Conservation (phyloP, 2,797 vertebrate genomes). For the Epinephelus coioides region DNA sequence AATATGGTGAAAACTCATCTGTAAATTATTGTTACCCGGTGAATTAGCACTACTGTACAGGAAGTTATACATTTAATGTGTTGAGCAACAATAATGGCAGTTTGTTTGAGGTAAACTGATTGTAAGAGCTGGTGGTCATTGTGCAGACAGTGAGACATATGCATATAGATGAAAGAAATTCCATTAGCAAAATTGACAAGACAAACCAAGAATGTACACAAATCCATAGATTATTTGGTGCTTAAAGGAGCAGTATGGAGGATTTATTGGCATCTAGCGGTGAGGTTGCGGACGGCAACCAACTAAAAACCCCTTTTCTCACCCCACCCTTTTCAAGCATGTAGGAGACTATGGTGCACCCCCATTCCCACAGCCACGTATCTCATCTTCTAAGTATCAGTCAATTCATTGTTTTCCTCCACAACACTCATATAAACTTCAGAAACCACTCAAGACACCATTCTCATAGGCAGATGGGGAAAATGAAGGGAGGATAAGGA, state of each 20-base stretch:
- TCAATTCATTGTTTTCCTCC: constrained; percentile 8
- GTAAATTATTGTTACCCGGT: background rate
- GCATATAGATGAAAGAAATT: background rate
- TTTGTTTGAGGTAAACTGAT: background rate
- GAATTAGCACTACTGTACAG: background rate
- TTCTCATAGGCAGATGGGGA: constrained; percentile 10
- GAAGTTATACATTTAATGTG: background rate
- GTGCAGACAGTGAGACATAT: background rate
- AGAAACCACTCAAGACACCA: background rate
- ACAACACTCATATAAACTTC: constrained; percentile 30
- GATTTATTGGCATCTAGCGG: too few species aligned
- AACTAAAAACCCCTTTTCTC: too few species aligned
- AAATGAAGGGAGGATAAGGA: constrained; percentile 22
- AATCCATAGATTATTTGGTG: too few species aligned
- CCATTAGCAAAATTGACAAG: background rate
- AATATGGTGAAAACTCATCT: background rate
- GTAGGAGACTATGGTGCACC: too few species aligned
- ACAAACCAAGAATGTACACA: background rate
- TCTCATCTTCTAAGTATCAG: constrained; percentile 14
- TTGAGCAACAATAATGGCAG: background rate
- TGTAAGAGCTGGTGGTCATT: background rate
- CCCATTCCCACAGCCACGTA: background rate
- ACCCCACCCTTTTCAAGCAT: too few species aligned
- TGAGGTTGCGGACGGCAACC: too few species aligned
- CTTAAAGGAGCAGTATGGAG: too few species aligned